Base-by-base conservation (phyloP, 2,888 invertebrate species). In the Limnephilus marmoratus region DNA sequence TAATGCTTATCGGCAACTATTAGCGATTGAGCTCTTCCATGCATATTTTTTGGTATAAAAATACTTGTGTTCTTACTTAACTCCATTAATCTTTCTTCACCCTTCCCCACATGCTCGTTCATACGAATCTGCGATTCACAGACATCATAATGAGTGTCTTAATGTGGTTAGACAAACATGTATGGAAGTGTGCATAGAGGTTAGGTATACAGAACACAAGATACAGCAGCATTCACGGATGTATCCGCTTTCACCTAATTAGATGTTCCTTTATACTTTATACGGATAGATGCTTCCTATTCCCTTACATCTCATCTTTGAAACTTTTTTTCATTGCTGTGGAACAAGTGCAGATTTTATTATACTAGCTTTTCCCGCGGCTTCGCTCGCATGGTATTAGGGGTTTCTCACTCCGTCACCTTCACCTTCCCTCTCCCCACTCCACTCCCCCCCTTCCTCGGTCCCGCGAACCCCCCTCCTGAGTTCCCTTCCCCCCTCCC, bases 81-180 rank as follows among this genome's bases (percentile, higher is more conserved):
- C 68, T 68, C 68, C 2, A 68, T 68, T 24, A 68, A 68, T 68
- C 7, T 68, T 68, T 68, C 7, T 68, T 68, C 68, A 68, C 24
- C 24, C 80, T 68, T 88, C 80, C 80, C 88, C 68, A 88, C 34
- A 31, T 80, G 49, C 86, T 31, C 80, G 15, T 80, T 34, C 88
- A 7, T 80, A 34, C 88, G 37, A 13, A 68, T 87, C 85, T 7
- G 5, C 68, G 24, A 68, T 68, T 68, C 68, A 68, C 92, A 92
- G 92, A 92, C 92, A 85, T 83, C 81, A 88, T 92, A 91, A 91
- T 91, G 92, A 91, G 91, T 34, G 90, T 41, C 81, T 45, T 87
- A 90, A 90, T 86, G 92, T 87, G 92, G 90, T 92, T 81, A 37
- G 49, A 80, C 86, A 45, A 53, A 86, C 49, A 86, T 90, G 49